A percentile compares a stretch with the other conserved stretches of the same genome.
phyloP scores from a whole-genome alignment of 2,888 invertebrate species.

The Monoplex corrugatus region DNA sequence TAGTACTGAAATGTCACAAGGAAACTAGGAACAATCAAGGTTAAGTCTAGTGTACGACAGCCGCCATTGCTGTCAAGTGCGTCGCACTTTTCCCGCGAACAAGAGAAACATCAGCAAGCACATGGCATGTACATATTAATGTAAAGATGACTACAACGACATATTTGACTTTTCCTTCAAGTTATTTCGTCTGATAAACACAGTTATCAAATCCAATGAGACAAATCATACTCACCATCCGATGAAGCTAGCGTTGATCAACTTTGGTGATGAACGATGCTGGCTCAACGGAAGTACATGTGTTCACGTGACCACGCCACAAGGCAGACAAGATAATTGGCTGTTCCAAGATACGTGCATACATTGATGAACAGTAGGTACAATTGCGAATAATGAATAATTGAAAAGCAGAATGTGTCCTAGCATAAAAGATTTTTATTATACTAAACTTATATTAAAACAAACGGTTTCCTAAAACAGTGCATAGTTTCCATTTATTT shows the following conservation, averaged over 20 bases:
- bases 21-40: too few species aligned
- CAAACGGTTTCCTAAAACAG: too few species aligned
- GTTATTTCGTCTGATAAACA: neutral
- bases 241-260: constrained; percentile 46
- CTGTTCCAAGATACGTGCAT: constrained; percentile 38
- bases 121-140: neutral
- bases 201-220: neutral
- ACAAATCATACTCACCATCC: constrained; percentile 38
- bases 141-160: neutral
- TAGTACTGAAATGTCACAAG: too few species aligned
- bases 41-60: too few species aligned
- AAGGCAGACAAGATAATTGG: constrained; percentile 54
- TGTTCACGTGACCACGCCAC: constrained; percentile 58
- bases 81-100: constrained; percentile 50
- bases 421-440: too few species aligned
- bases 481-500: too few species aligned
- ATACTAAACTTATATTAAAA: too few species aligned
- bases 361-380: too few species aligned
- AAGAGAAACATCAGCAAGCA: constrained; percentile 18
- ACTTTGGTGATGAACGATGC: constrained; percentile 59
- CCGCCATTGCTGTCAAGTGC: constrained; percentile 39
- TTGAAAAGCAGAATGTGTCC: too few species aligned
- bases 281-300: constrained; percentile 53
- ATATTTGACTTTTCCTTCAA: neutral
- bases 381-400: too few species aligned